Base-by-base conservation (phyloP, 2,888 invertebrate species). In the Drosophila kokeensis region DNA sequence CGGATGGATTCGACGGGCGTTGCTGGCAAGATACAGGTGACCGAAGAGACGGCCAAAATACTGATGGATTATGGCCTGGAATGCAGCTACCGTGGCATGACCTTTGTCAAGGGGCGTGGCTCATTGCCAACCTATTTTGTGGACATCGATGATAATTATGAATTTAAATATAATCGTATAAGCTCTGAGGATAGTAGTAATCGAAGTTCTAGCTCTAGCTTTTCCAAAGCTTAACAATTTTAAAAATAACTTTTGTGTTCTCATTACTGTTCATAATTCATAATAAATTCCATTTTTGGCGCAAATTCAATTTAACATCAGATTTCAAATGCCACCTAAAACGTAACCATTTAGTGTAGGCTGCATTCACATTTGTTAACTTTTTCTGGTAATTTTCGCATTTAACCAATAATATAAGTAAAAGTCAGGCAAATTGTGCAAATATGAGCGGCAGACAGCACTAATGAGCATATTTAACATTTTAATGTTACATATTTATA, bases 1-100 rank as follows among this genome's bases (percentile, higher is more conserved):
- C 94, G 99, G 82, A 98, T 99, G 98, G 99, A 99, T 91, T 97
- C 97, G 0, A 97, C 97, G 0, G 99, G 99, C 8, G 94, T 96
- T 77, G 94, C 95, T 15, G 96, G 97, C 30, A 94, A 95, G 91
- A 97, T 97, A 85, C 97, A 97, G 93, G 96, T 96, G 0, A 96
- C 96, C 32, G 95, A 95, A 88, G 95, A 95, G 61, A 96, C 97
- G 0, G 96, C 96, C 0, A 91, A 93, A 10, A 94, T 96, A 54
- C 92, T 97, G 55, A 94, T 95, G 59, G 94, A 95, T 72, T 95
- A 95, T 83, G 96, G 95, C 29, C 94, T 96, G 62, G 92, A 94
- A 29, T 97, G 97, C 73, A 94, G 94, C 53, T 95, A 94, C 76
- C 94, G 97, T 32, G 97, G 96, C 0, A 94, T 95, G 81, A 96